phyloP scores from a whole-genome alignment of 2,888 invertebrate species.

The Tachina lurida region DNA sequence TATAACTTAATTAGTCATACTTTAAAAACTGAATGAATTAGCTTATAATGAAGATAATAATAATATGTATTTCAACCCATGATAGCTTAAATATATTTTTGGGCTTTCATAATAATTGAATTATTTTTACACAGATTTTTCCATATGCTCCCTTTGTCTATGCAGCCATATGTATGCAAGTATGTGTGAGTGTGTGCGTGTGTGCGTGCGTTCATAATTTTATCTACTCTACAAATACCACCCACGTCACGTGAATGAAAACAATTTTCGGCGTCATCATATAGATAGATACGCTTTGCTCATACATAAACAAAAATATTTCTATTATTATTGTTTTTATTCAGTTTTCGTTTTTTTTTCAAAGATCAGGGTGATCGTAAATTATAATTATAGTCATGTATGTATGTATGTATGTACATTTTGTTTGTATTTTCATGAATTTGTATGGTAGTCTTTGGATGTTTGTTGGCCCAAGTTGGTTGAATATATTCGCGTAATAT shows the following conservation, averaged over 20 bases:
- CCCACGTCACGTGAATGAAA: slow-evolving; percentile 55
- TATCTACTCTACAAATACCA: slow-evolving; percentile 28
- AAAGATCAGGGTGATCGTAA: slow-evolving; percentile 68
- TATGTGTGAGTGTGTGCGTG: not conserved
- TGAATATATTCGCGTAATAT: slow-evolving; percentile 29
- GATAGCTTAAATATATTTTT: not conserved
- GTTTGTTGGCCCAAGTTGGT: not conserved
- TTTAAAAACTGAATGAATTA: slow-evolving; percentile 1
- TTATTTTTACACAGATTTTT: not conserved
- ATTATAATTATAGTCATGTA: slow-evolving; percentile 32
- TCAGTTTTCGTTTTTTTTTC: slow-evolving; percentile 20
- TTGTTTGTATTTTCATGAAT: slow-evolving; percentile 40
- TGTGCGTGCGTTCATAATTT: not conserved
- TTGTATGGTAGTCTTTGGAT: not conserved
- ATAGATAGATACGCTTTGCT: not conserved
- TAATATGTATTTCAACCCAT: not conserved
- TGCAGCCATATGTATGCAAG: not conserved
- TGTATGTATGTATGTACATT: not conserved
- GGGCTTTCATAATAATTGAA: not conserved
- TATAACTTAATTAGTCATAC: not conserved
- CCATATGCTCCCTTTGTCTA: not conserved
- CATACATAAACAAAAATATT: slow-evolving; percentile 28
- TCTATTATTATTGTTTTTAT: slow-evolving; percentile 24
- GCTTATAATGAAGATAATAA: not conserved
- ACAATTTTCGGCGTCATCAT: slow-evolving; percentile 37